Conservation (phyloP, 2,113 vertebrate genomes). For the Gobio gobio region DNA sequence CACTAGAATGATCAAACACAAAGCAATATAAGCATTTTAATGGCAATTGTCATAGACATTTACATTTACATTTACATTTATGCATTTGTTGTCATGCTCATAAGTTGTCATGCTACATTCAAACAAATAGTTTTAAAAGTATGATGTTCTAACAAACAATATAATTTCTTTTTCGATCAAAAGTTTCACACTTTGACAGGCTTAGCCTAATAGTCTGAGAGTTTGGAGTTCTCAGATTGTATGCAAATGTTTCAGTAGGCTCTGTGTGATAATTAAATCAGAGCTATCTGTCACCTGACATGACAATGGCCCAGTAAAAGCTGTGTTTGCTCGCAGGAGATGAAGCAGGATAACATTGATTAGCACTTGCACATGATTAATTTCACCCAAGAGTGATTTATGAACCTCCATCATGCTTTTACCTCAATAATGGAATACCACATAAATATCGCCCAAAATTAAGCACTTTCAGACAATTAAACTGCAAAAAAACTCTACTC, state of each 20-base stretch:
- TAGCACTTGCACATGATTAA: constrained; percentile 52
- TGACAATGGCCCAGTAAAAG: constrained; percentile 53
- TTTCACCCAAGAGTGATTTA: constrained; percentile 54
- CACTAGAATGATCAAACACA: not conserved
- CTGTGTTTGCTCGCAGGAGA: constrained; percentile 45
- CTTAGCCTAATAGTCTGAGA: constrained; percentile 16
- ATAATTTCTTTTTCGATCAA: not conserved
- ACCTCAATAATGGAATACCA: constrained; percentile 38
- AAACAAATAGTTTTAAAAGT: constrained; percentile 20
- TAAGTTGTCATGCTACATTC: not conserved
- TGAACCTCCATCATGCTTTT: constrained; percentile 33
- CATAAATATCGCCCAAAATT: constrained; percentile 17
- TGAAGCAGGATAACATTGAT: constrained; percentile 54
- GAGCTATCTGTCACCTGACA: constrained; percentile 53
- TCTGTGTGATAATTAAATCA: constrained; percentile 61
- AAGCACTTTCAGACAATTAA: constrained; percentile 22
- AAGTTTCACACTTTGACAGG: constrained; percentile 15
- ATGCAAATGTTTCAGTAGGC: constrained; percentile 54
- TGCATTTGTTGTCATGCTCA: too few species aligned
- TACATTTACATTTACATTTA: too few species aligned
- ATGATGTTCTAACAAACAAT: not conserved
- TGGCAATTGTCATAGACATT: too few species aligned
- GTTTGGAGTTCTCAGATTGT: constrained; percentile 3
- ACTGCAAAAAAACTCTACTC: not conserved
- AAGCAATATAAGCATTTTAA: too few species aligned